phyloP scores from a whole-genome alignment of 1,140 invertebrate genomes.

The Diorhabda sublineata region DNA sequence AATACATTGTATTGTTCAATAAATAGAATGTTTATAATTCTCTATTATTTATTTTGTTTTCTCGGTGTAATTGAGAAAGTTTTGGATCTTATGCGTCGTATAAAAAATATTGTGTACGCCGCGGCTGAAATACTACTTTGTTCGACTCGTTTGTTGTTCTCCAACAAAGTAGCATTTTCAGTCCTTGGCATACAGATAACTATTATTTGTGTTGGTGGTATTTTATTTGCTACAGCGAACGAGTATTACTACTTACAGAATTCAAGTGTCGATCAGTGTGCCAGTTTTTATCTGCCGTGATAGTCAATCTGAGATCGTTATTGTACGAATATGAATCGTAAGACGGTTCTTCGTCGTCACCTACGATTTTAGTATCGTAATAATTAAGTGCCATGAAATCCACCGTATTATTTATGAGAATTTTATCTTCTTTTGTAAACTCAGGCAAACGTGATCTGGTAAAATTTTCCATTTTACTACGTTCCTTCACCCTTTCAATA shows the following conservation, averaged over 20 bases:
- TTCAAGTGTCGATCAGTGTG: not conserved
- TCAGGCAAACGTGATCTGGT: not conserved
- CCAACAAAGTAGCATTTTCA: no score
- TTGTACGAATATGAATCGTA: not conserved
- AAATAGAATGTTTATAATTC: no score
- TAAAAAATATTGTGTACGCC: no score
- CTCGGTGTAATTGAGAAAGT: no score
- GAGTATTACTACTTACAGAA: not conserved
- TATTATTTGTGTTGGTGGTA: no score
- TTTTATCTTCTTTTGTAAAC: not conserved
- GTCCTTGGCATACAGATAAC: no score
- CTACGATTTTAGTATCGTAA: slow-evolving; percentile 1
- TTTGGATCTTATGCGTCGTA: no score
- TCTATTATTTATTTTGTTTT: no score
- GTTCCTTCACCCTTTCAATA: not conserved
- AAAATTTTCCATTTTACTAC: not conserved
- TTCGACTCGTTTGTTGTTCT: no score
- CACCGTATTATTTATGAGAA: not conserved
- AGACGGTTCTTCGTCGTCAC: not conserved
- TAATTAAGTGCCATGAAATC: slow-evolving; percentile 12
- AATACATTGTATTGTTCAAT: no score
- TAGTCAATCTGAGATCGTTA: not conserved
- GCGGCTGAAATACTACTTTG: no score
- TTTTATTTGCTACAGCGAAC: no score
- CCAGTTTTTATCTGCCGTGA: not conserved